Percentiles rank a stretch among this genome's conserved stretches.
phyloP scores from a whole-genome alignment of 2,888 invertebrate genomes.

The Chrysotoxum bicinctum region DNA sequence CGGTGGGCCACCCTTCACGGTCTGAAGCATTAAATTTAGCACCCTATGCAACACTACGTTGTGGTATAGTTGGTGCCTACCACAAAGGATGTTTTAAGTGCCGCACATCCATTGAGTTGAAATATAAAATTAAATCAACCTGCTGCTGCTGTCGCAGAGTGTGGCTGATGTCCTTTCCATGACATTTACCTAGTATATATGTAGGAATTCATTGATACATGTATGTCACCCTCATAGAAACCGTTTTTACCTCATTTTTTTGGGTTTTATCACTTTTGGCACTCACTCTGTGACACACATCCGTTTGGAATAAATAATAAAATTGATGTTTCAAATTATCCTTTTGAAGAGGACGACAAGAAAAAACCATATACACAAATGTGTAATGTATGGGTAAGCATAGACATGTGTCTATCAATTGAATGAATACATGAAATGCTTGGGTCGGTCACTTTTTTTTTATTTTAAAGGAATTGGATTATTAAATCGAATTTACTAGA shows the following conservation, averaged over 20 bases:
- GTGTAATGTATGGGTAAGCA: not conserved
- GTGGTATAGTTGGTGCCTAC: constrained; percentile 23
- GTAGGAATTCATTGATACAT: not conserved
- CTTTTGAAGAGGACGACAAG: not conserved
- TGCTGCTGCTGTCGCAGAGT: constrained; percentile 1
- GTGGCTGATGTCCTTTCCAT: constrained; percentile 28
- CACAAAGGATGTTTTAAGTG: constrained; percentile 47
- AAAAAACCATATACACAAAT: not conserved
- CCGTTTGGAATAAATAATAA: constrained; percentile 39
- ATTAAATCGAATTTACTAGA: constrained; percentile 43
- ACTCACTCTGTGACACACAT: constrained; percentile 32
- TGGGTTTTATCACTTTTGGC: not conserved
- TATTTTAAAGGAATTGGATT: constrained; percentile 12
- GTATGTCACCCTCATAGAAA: not conserved
- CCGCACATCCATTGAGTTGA: constrained; percentile 36
- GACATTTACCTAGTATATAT: not conserved
- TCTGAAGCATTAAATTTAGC: constrained; percentile 29
- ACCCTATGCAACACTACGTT: constrained; percentile 26
- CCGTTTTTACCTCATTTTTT: not conserved
- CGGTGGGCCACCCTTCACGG: constrained; percentile 17
- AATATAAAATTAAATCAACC: constrained; percentile 43
- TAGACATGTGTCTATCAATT: not conserved
- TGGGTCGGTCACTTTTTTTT: not conserved
- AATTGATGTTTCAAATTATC: constrained; percentile 58
- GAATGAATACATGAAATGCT: not conserved